Evolutionary conservation across 2,888 invertebrate species (phyloP).

Genomic region (Emmelina monodactyla): DNA sequence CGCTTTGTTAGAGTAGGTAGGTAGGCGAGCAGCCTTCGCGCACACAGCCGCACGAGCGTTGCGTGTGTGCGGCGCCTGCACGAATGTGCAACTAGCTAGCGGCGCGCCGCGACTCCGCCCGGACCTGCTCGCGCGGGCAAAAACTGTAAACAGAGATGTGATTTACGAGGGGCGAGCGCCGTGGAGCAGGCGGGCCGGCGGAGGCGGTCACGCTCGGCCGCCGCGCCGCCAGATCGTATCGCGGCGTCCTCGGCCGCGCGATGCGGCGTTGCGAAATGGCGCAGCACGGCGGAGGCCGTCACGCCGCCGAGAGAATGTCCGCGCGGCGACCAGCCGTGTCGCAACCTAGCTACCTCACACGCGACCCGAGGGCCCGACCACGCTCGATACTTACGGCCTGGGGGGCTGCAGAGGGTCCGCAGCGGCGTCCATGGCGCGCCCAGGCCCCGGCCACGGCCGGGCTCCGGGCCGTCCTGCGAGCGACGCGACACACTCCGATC

Average conservation of each 20-base stretch:
- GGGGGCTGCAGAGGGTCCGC: slow-evolving; percentile 58
- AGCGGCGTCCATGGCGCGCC: slow-evolving; percentile 62
- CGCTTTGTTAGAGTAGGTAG: slow-evolving; percentile 62
- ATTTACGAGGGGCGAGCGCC: slow-evolving; percentile 38
- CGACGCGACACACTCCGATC: slow-evolving; percentile 61
- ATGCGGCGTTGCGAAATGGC: slow-evolving; percentile 53
- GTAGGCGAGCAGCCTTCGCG: slow-evolving; percentile 45
- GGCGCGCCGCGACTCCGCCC: slow-evolving; percentile 28
- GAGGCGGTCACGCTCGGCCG: slow-evolving; percentile 48
- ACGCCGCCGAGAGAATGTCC: slow-evolving; percentile 63
- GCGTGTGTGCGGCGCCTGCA: slow-evolving; percentile 36
- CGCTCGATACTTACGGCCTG: slow-evolving; percentile 61
- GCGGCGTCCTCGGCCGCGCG: slow-evolving; percentile 41
- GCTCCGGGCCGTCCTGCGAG: slow-evolving; percentile 58
- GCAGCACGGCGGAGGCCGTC: slow-evolving; percentile 61
- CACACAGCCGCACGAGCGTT: slow-evolving; percentile 33
- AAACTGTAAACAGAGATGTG: slow-evolving; percentile 58
- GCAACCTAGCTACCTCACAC: slow-evolving; percentile 54
- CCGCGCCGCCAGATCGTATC: slow-evolving; percentile 48
- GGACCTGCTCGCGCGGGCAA: slow-evolving; percentile 39
- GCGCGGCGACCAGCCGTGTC: slow-evolving; percentile 50
- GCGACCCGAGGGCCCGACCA: slow-evolving; percentile 37
- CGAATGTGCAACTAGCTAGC: slow-evolving; percentile 48
- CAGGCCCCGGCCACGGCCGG: slow-evolving; percentile 61
- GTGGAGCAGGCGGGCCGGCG: slow-evolving; percentile 14